These are phyloP conservation scores for Ophion costatus DNA, from an alignment of 2,888 invertebrate species.

Conservation along the genomic window DNA sequence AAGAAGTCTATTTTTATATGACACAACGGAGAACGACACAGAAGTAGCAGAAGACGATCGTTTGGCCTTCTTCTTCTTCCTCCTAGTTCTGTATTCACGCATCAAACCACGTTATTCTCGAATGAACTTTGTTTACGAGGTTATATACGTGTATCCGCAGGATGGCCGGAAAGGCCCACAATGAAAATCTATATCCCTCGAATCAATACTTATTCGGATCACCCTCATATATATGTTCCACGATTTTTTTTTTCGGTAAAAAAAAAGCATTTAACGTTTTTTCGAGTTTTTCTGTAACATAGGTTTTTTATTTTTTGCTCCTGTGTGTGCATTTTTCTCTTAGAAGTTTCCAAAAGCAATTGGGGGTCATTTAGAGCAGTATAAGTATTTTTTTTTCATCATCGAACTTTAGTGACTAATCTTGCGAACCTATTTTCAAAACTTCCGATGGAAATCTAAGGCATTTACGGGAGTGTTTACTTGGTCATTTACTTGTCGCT, in stretches of 20 bases:
- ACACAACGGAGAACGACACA: slow-evolving; percentile 23
- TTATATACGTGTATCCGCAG: no score
- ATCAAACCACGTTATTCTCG: background rate
- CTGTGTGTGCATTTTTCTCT: background rate
- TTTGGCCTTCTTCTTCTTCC: slow-evolving; percentile 12
- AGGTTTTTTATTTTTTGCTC: background rate
- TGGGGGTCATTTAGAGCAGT: background rate
- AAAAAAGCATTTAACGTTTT: background rate
- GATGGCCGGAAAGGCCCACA: no score
- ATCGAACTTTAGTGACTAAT: no score
- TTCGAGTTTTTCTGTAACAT: background rate
- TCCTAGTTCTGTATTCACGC: background rate
- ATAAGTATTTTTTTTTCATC: background rate
- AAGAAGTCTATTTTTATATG: slow-evolving; percentile 45
- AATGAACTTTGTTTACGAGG: background rate
- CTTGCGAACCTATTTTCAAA: no score
- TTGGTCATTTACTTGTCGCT: no score
- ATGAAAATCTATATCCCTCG: no score
- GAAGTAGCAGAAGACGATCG: slow-evolving; percentile 4
- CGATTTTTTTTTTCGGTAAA: background rate
- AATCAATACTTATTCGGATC: background rate
- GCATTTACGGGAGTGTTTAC: no score
- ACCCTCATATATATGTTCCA: background rate
- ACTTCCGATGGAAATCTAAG: no score
- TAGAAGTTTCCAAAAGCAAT: background rate